Evolutionary conservation across 2,888 invertebrate species (phyloP), one percentile per base, ranked within the genome.

Genomic region (Gymnoscelis rufifasciata): DNA sequence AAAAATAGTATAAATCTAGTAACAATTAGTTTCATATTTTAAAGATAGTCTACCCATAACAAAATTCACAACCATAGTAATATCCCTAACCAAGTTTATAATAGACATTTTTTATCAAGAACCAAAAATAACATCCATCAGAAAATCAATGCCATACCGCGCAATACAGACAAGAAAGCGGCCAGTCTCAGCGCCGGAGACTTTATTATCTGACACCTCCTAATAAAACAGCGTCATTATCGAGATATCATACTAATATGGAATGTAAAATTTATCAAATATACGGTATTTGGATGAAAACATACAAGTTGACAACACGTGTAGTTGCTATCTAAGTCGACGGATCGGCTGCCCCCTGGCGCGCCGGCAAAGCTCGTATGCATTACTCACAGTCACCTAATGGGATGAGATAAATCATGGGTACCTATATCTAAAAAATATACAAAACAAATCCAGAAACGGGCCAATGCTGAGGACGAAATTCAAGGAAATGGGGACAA

Each of bases 241-340:
- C 79, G 73, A 67, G 71, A 77, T 81, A 78, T 76, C 76, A 78
- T 73, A 80, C 76, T 81, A 81, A 83, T 83, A 69, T 78, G 69
- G 72, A 75, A 79, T 75, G 78, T 78, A 62, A 72, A 80, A 83
- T 83, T 81, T 82, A 83, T 83, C 79, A 82, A 78, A 82, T 74
- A 71, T 75, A 74, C 64, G 69, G 67, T 81, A 83, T 84, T 87
- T 74, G 83, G 81, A 84, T 83, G 83, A 84, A 86, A 84, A 82
- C 80, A 74, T 86, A 87, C 87, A 86, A 87, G 82, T 83, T 83
- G 87, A 86, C 83, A 87, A 87, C 87, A 87, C 74, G 80, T 87
- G 87, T 87, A 81, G 72, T 70, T 64, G 79, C 71, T 87, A 87
- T 87, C 87, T 79, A 73, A 63, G 77, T 72, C 73, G 66, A 71